Percentiles rank a stretch among this genome's conserved stretches.
Evolutionary conservation across 2,888 invertebrate genomes (phyloP).

Genomic region (Synergus japonicus): DNA sequence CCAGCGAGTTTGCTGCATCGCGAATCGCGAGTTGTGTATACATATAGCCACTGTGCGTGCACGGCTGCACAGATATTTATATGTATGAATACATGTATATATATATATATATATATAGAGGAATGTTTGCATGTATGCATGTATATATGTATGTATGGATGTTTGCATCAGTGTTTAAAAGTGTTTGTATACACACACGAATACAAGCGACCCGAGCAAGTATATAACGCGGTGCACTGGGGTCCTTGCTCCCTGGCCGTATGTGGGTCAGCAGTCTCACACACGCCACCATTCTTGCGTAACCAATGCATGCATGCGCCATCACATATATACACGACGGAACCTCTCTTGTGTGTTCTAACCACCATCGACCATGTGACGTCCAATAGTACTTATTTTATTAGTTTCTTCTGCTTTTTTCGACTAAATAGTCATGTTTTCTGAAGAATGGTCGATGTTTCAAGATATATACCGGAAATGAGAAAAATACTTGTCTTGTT

Average conservation of each 20-base stretch:
- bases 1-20: not conserved
- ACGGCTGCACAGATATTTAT: slow-evolving; percentile 52
- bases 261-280: slow-evolving; percentile 78
- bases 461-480: not conserved
- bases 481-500: not conserved
- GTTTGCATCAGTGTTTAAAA: slow-evolving; percentile 36
- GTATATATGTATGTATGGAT: slow-evolving; percentile 42
- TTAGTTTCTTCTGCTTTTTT: slow-evolving; percentile 17
- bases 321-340: slow-evolving; percentile 51
- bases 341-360: slow-evolving; percentile 25
- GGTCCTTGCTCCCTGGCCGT: slow-evolving; percentile 77
- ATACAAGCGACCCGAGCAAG: slow-evolving; percentile 46
- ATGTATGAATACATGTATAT: slow-evolving; percentile 43
- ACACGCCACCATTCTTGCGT: slow-evolving; percentile 76
- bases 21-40: slow-evolving; percentile 43
- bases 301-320: slow-evolving; percentile 75
- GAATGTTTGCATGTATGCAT: slow-evolving; percentile 43
- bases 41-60: slow-evolving; percentile 47
- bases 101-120: not conserved
- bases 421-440: not conserved
- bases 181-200: slow-evolving; percentile 41
- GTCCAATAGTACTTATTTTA: slow-evolving; percentile 19
- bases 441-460: not conserved
- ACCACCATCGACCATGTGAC: slow-evolving; percentile 26
- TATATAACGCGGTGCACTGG: slow-evolving; percentile 67